Evolutionary conservation across 1,140 invertebrate genomes (phyloP), one percentile per base, ranked within the genome.

Genomic region (Pygmarrhopalites habei): DNA sequence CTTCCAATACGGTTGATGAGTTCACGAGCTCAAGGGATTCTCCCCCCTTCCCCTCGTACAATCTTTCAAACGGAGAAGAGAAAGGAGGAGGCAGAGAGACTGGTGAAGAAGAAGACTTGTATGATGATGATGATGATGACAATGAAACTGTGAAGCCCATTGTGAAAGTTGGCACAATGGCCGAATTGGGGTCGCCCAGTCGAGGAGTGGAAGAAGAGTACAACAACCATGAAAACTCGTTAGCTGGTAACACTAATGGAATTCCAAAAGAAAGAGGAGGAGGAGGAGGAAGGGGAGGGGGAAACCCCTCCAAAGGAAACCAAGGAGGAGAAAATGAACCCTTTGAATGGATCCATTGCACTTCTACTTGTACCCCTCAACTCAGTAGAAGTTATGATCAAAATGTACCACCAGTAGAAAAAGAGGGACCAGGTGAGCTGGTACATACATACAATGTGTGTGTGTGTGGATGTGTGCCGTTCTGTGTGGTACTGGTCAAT

Each of bases 271-370:
- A 52, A 52, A 23, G 25, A 26, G 25, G n/a, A 28, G 21, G 10
- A 52, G 14, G 23, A 49, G 12, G 46, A 41, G 12, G 39, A 41
- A 41, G 39, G n/a, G 12, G 39, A 41, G 12, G 39, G n/a, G 39
- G 46, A 49, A 19, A 21, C 7, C 7, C 46, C 46, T n/a, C n/a
- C n/a, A n/a, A n/a, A n/a, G n/a, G n/a, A n/a, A n/a, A n/a, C n/a
- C n/a, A n/a, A n/a, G n/a, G n/a, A n/a, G 15, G 32, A 35, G 15
- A 35, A 52, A 26, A 52, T 25, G 49, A 52, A 52, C 25, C 23
- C 25, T 52, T 52, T 52, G 49, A 52, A 52, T 52, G 49, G 49
- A 26, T 52, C n/a, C 49, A 52, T 21, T 52, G 49, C 25, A 26
- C 14, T 52, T 52, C 23, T 52, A 52, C 14, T 52, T 26, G 49